Evolutionary conservation across 2,797 vertebrate species (phyloP).

Genomic region (Lates japonicus): DNA sequence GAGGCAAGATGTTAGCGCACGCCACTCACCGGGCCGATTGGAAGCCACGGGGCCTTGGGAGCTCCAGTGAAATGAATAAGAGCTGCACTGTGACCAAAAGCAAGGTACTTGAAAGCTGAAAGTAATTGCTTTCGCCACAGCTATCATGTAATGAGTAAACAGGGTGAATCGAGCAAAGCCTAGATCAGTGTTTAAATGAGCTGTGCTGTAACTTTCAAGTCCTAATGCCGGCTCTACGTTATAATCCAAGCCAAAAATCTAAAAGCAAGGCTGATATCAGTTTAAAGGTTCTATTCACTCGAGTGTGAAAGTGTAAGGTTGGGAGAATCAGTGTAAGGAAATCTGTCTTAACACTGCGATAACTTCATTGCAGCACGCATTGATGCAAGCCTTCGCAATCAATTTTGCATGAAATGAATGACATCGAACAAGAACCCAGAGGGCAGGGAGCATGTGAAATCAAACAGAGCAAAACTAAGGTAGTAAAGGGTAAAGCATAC

Average conservation of each 20-base stretch:
- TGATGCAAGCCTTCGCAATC: conserved; percentile 61
- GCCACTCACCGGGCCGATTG: conserved; percentile 70
- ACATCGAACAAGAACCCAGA: conserved; percentile 68
- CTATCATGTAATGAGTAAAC: conserved; percentile 80
- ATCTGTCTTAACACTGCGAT: conserved; percentile 57
- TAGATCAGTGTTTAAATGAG: conserved; percentile 66
- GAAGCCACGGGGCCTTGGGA: conserved; percentile 63
- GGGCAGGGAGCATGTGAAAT: conserved; percentile 62
- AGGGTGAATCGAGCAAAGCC: conserved; percentile 63
- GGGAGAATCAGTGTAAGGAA: conserved; percentile 31
- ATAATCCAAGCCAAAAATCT: conserved; percentile 42
- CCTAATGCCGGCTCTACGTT: conserved; percentile 53
- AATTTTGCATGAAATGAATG: conserved; percentile 74
- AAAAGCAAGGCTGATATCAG: conserved; percentile 44
- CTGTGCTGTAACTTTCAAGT: conserved; percentile 41
- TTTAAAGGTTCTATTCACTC: conserved; percentile 37
- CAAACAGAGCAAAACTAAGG: conserved; percentile 67
- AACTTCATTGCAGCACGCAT: conserved; percentile 53
- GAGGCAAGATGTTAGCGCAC: conserved; percentile 60
- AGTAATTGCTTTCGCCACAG: conserved; percentile 75
- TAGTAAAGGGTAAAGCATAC: conserved; percentile 56
- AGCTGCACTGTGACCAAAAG: conserved; percentile 69
- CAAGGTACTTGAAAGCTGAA: conserved; percentile 74
- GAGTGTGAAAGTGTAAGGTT: conserved; percentile 23
- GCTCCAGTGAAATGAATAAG: conserved; percentile 63